These are phyloP conservation scores for Apotomis capreana DNA, from an alignment of 2,888 invertebrate genomes.

Conservation along the genomic window DNA sequence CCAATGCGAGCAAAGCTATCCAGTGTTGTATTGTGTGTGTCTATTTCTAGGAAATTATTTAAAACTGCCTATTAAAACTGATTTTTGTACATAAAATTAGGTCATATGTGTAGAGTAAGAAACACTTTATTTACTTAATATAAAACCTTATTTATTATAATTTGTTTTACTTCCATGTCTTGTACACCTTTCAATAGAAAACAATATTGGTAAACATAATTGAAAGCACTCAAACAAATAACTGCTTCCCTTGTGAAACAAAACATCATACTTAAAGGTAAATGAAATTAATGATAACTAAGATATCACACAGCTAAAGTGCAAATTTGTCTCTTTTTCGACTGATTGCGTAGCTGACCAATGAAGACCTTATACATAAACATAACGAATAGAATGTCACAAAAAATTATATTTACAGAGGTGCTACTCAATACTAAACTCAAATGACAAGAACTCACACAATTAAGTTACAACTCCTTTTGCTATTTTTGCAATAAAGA, in stretches of 20 bases:
- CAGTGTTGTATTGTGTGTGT: conserved; percentile 19
- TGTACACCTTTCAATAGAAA: conserved; percentile 45
- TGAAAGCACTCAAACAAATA: conserved; percentile 36
- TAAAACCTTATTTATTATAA: conserved; percentile 78
- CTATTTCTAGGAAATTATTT: conserved; percentile 40
- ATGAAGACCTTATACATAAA: background rate
- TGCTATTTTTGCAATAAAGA: background rate
- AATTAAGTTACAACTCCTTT: background rate
- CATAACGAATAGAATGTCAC: background rate
- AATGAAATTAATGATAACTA: background rate
- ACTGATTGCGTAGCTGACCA: background rate
- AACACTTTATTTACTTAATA: conserved; percentile 63
- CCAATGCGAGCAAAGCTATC: conserved; percentile 15
- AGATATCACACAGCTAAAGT: conserved; percentile 19
- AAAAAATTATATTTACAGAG: background rate
- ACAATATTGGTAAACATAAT: conserved; percentile 51
- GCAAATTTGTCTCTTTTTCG: background rate
- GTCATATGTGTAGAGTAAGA: conserved; percentile 65
- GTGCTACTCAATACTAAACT: background rate
- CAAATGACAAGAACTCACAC: background rate
- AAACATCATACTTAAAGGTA: conserved; percentile 18
- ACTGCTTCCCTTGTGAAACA: conserved; percentile 7
- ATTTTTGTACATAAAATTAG: conserved; percentile 72
- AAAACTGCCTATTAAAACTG: conserved; percentile 45
- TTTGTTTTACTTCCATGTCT: conserved; percentile 45